phyloP scores from a whole-genome alignment of 2,797 vertebrate genomes.

The Novumbra hubbsi region DNA sequence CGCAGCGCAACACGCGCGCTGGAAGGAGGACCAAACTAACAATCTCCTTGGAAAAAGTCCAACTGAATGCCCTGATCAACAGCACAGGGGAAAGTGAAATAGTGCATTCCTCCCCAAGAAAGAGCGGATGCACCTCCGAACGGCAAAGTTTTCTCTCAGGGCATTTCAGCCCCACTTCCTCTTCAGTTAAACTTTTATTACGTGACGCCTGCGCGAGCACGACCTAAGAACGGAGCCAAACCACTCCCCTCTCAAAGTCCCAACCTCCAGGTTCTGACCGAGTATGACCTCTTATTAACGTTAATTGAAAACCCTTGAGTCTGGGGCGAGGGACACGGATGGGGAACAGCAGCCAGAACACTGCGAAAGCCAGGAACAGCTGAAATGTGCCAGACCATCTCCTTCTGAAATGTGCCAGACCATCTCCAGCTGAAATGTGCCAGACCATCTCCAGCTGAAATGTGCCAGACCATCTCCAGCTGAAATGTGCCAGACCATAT shows the following conservation, averaged over 20 bases:
- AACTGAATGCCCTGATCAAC: too few species aligned
- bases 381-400: background rate
- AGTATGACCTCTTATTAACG: conserved; percentile 13
- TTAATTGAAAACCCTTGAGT: conserved; percentile 13
- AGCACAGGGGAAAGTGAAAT: background rate
- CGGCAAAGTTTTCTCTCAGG: background rate
- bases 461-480: too few species aligned
- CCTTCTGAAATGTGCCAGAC: too few species aligned
- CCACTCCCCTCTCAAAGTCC: conserved; percentile 20
- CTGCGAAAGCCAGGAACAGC: background rate
- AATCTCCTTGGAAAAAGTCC: background rate
- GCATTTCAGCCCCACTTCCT: conserved; percentile 20
- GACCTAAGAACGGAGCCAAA: conserved; percentile 27
- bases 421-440: too few species aligned
- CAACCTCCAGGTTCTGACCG: conserved; percentile 21
- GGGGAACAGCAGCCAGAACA: conserved; percentile 15
- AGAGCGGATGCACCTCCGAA: background rate
- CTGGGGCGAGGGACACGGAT: conserved; percentile 1
- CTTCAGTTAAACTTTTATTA: conserved; percentile 36
- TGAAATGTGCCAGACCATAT: too few species aligned
- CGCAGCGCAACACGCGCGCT: background rate
- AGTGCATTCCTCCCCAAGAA: background rate
- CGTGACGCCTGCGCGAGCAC: conserved; percentile 28
- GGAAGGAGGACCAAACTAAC: background rate
- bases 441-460: too few species aligned